Base-by-base conservation (phyloP, 2,797 vertebrate genomes). In the Rhinophrynus dorsalis region DNA sequence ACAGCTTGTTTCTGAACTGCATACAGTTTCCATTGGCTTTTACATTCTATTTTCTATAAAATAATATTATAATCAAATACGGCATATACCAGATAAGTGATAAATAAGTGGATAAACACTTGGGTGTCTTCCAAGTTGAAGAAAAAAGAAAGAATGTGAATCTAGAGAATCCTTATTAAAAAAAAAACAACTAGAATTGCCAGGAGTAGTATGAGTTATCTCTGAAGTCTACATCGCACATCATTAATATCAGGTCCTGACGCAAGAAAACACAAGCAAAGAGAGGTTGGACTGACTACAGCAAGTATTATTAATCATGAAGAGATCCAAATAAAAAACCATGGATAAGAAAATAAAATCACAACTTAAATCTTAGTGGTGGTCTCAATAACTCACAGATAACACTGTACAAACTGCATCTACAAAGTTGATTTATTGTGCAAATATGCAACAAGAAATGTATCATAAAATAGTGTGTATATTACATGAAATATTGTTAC, bases 201-300 rank as follows among this genome's bases (percentile, higher is more conserved):
- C 67, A 62, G 48, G 35, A 27, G 17, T 6, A 26, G 51, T 20
- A 52, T 44, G 57, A 61, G 56, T 61, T 69, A 44, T 61, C 37
- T 47, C 37, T 70, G 50, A 70, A 54, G 38, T 55, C 15, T 23
- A 33, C 26, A 37, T 70, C 29, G 12, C 67, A 70, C 67, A 18
- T 62, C 58, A 62, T 70, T 62, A 61, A 54, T 70, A 70, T 32
- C 32, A 45, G 33, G 57, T 24, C 44, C 50, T 50, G 29, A 55
- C 20, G 17, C 62, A 37, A 18, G 38, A 45, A 11, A 32, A 33
- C 17, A 42, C 21, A 67, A 57, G 18, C 13, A 24, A n/a, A 37
- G 30, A 42, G 40, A 24, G 57, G 12, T 38, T 69, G 67, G 67
- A 61, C 32, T 21, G n/a, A 61, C 24, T 61, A 61, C 13, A 69